Conservation (phyloP, 2,888 invertebrate species). For the Tipula confusa region DNA sequence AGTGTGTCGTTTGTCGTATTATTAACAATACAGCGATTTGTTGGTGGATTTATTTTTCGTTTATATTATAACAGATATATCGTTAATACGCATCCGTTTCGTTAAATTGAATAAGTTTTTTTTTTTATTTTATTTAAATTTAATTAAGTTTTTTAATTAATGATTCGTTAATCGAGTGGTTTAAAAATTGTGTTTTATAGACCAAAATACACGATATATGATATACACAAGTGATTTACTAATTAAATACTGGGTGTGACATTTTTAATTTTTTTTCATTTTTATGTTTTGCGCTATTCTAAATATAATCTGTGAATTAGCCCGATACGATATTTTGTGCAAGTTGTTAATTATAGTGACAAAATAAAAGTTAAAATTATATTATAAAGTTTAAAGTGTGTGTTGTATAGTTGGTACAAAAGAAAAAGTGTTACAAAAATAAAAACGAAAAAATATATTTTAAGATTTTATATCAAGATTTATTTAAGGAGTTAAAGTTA, state of each 20-base stretch:
- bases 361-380: neutral
- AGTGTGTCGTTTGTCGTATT: constrained; percentile 3
- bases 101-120: neutral
- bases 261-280: neutral
- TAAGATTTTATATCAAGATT: neutral
- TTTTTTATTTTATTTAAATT: neutral
- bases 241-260: neutral
- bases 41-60: too few relatives aligned
- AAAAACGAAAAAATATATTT: neutral
- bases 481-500: neutral
- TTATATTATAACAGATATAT: neutral
- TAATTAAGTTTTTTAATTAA: neutral
- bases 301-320: neutral
- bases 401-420: too few relatives aligned
- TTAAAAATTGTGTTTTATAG: neutral
- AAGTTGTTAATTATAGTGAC: neutral
- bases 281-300: too few relatives aligned
- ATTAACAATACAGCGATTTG: neutral
- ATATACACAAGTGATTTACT: neutral
- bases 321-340: neutral
- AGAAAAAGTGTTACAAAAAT: neutral
- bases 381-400: neutral
- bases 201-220: too few relatives aligned
- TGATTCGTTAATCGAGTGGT: neutral
- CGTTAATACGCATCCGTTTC: neutral